phyloP scores from a whole-genome alignment of 2,888 invertebrate genomes.

The Drosophila bunnanda region DNA sequence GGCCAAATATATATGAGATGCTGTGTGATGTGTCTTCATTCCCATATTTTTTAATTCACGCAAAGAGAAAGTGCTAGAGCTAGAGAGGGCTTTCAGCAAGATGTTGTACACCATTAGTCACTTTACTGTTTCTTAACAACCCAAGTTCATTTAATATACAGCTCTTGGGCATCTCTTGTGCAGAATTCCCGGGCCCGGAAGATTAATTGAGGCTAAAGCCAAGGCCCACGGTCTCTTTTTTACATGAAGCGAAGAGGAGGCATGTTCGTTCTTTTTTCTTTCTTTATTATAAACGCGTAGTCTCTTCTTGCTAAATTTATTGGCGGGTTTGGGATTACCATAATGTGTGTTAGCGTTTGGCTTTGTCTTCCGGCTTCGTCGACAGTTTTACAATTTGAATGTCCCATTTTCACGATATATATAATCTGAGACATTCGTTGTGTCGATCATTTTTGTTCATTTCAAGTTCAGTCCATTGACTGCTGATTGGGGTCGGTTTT shows the following conservation, averaged over 20 bases:
- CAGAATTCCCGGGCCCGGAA: constrained; percentile 11
- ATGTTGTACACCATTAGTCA: constrained; percentile 28
- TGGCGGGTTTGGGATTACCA: constrained; percentile 28
- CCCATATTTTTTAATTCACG: constrained; percentile 21
- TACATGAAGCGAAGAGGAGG: constrained; percentile 7
- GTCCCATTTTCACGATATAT: constrained; percentile 18
- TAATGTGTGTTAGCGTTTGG: constrained; percentile 19
- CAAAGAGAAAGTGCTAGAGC: constrained; percentile 31
- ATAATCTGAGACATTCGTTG: constrained; percentile 16
- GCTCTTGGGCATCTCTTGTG: constrained; percentile 14
- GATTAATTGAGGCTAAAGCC: constrained; percentile 29
- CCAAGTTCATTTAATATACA: constrained; percentile 21
- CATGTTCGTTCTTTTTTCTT: constrained; percentile 8
- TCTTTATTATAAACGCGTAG: constrained; percentile 25
- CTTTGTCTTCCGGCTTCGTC: constrained; percentile 31
- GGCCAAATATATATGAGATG: constrained; percentile 10
- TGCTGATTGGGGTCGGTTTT: background rate
- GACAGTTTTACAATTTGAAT: constrained; percentile 36
- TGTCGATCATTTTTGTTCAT: constrained; percentile 16
- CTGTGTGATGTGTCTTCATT: constrained; percentile 11
- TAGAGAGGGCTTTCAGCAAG: constrained; percentile 21
- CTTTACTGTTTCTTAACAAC: constrained; percentile 21
- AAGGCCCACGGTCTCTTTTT: constrained; percentile 22
- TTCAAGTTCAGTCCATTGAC: constrained; percentile 22
- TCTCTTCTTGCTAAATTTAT: constrained; percentile 36